These are phyloP conservation scores for Poeciliopsis retropinna DNA, from an alignment of 2,113 vertebrate species.

Conservation along the genomic window DNA sequence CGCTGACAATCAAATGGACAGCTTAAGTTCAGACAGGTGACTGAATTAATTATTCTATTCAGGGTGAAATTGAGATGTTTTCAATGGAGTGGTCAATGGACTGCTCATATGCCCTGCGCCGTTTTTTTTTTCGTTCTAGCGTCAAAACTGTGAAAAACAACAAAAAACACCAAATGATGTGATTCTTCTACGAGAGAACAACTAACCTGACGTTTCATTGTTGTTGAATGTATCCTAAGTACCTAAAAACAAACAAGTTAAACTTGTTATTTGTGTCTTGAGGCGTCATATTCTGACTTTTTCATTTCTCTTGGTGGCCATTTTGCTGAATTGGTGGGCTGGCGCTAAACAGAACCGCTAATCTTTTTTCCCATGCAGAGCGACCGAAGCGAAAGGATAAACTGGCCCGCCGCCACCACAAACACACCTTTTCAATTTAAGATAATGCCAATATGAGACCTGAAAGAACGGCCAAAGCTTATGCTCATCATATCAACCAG, in stretches of 20 bases:
- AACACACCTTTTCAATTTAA: slow-evolving; percentile 90
- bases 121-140: slow-evolving; percentile 44
- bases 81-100: slow-evolving; percentile 61
- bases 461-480: slow-evolving; percentile 93
- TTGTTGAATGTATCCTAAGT: not conserved
- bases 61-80: slow-evolving; percentile 49
- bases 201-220: not conserved
- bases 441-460: slow-evolving; percentile 89
- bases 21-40: slow-evolving; percentile 86
- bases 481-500: slow-evolving; percentile 88
- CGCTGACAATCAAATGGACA: slow-evolving; percentile 83
- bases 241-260: slow-evolving; percentile 20
- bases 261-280: slow-evolving; percentile 3
- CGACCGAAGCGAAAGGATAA: slow-evolving; percentile 88
- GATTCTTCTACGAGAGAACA: not conserved
- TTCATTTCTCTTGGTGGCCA: slow-evolving; percentile 83
- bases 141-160: not conserved
- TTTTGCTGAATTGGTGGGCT: slow-evolving; percentile 73
- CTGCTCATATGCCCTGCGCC: slow-evolving; percentile 64
- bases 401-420: slow-evolving; percentile 90
- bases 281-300: slow-evolving; percentile 38
- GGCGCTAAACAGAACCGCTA: slow-evolving; percentile 78
- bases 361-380: slow-evolving; percentile 96
- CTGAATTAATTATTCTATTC: slow-evolving; percentile 77
- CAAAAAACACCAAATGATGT: not conserved